Percentiles rank a stretch among this genome's conserved stretches.
Evolutionary conservation across 2,797 vertebrate genomes (phyloP).

Genomic region (Cyprinodon diabolis): DNA sequence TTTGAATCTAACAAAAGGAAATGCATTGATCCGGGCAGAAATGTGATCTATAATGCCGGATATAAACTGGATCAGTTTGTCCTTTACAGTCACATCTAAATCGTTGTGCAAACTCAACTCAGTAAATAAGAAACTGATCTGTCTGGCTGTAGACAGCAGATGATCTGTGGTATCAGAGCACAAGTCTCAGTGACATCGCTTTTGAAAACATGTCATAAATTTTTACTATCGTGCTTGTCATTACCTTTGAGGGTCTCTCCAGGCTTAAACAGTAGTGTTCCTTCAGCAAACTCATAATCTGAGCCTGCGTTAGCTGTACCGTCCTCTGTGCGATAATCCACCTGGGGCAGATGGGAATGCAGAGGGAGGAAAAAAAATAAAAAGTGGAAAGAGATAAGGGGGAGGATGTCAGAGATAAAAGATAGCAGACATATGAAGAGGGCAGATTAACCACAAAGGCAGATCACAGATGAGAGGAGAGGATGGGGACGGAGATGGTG

Average conservation of each 20-base stretch:
- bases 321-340: slow-evolving; percentile 88
- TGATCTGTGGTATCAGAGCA: slow-evolving; percentile 20
- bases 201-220: slow-evolving; percentile 33
- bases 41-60: not conserved
- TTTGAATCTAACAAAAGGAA: not conserved
- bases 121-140: slow-evolving; percentile 4
- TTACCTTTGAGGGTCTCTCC: slow-evolving; percentile 83
- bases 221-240: slow-evolving; percentile 7
- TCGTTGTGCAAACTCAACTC: not conserved
- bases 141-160: not conserved
- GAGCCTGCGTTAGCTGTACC: slow-evolving; percentile 88
- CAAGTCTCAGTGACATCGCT: slow-evolving; percentile 31
- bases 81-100: not conserved
- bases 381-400: slow-evolving; percentile 4
- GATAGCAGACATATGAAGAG: slow-evolving; percentile 35
- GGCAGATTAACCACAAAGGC: slow-evolving; percentile 45
- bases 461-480: not conserved
- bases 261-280: slow-evolving; percentile 84
- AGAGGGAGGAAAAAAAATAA: not conserved
- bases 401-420: slow-evolving; percentile 18
- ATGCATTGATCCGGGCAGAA: not conserved
- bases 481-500: slow-evolving; percentile 30
- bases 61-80: not conserved
- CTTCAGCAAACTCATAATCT: slow-evolving; percentile 87
- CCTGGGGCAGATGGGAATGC: slow-evolving; percentile 55